These are phyloP conservation scores for Tenthredo mesomela DNA, from an alignment of 2,888 invertebrate genomes.

Conservation along the genomic window DNA sequence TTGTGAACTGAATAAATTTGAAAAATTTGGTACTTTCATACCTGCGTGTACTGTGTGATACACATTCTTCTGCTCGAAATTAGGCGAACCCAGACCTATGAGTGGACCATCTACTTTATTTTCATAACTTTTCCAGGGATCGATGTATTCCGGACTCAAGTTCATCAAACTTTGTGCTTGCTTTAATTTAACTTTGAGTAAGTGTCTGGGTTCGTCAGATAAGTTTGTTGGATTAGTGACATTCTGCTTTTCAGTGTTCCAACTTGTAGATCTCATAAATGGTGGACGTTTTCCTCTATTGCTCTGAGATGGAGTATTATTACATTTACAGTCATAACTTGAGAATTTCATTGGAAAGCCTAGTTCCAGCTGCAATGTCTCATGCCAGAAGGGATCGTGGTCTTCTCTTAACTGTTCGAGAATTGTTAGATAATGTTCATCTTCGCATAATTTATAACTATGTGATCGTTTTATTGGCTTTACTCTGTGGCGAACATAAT, in stretches of 20 bases:
- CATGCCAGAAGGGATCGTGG: constrained; percentile 31
- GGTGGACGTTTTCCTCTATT: background rate
- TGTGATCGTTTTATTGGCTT: constrained; percentile 48
- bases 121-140: constrained; percentile 26
- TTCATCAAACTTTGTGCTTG: constrained; percentile 77
- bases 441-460: constrained; percentile 53
- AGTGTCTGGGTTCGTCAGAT: constrained; percentile 48
- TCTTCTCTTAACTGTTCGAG: constrained; percentile 35
- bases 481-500: constrained; percentile 47
- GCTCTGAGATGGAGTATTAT: background rate
- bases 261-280: background rate
- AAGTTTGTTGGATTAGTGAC: background rate
- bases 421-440: constrained; percentile 52
- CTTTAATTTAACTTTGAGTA: constrained; percentile 71
- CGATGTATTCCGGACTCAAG: constrained; percentile 60
- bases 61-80: constrained; percentile 31
- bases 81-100: constrained; percentile 13
- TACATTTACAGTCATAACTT: background rate
- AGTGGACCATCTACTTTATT: constrained; percentile 13
- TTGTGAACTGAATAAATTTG: background rate
- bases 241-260: constrained; percentile 4
- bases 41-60: constrained; percentile 77
- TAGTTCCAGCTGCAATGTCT: constrained; percentile 36
- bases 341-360: constrained; percentile 11
- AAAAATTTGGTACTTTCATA: constrained; percentile 58